phyloP scores from a whole-genome alignment of 2,888 invertebrate genomes.

The Brachyptera risi region DNA sequence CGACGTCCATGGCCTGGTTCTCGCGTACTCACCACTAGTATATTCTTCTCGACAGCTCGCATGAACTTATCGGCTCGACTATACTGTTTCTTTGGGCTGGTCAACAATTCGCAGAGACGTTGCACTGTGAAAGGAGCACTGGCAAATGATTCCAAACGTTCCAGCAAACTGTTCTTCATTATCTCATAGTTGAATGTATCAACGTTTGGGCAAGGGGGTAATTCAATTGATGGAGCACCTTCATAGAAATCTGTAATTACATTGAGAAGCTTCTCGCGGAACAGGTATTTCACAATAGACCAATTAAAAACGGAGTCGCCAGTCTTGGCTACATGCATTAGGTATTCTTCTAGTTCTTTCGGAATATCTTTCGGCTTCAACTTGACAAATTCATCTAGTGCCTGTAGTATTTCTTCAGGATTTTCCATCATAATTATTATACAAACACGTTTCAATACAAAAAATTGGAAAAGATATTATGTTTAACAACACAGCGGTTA shows the following conservation, averaged over 20 bases:
- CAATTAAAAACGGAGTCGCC: constrained; percentile 93
- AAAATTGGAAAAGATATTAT: neutral
- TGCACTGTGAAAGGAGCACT: constrained; percentile 96
- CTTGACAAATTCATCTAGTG: constrained; percentile 79
- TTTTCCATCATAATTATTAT: constrained; percentile 63
- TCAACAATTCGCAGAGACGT: constrained; percentile 89
- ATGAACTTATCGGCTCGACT: constrained; percentile 94
- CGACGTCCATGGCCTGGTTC: constrained; percentile 45
- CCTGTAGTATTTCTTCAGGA: constrained; percentile 78
- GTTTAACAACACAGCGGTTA: no score
- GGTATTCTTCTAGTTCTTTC: constrained; percentile 81
- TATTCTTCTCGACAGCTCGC: constrained; percentile 94
- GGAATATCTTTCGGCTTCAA: constrained; percentile 77
- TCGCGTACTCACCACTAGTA: constrained; percentile 68
- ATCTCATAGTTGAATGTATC: constrained; percentile 86
- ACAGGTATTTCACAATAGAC: constrained; percentile 80
- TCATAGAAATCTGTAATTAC: constrained; percentile 88
- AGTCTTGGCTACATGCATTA: constrained; percentile 86
- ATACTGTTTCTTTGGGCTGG: constrained; percentile 89
- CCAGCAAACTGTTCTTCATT: constrained; percentile 78
- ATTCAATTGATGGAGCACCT: constrained; percentile 68
- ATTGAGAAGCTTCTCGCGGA: constrained; percentile 78
- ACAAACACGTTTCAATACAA: neutral
- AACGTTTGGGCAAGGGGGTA: constrained; percentile 85
- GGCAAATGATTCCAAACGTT: constrained; percentile 75